Conservation (phyloP, 2,113 vertebrate species). For the Mionectes macconnelli region DNA sequence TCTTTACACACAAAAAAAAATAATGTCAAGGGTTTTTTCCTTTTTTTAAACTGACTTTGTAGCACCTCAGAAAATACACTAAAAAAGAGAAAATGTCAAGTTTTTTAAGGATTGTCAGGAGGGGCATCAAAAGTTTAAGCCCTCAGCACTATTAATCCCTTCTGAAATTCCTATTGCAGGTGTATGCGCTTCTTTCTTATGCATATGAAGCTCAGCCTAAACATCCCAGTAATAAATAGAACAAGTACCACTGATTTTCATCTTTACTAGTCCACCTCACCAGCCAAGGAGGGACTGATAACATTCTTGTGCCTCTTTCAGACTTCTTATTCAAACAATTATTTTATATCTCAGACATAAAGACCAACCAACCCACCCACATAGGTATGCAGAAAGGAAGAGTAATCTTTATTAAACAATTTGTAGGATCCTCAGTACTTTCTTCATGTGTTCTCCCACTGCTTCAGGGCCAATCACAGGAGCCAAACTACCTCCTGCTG, state of each 20-base stretch:
- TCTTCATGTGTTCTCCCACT: background rate
- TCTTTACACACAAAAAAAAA: background rate
- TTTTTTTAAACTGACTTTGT: background rate
- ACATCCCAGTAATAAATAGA: background rate
- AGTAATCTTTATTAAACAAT: background rate
- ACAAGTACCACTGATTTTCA: background rate
- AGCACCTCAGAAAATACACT: background rate
- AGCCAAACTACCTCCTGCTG: background rate
- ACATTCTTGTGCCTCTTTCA: background rate
- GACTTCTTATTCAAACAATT: background rate
- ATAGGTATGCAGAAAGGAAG: background rate
- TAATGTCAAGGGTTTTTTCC: background rate
- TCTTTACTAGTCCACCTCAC: background rate
- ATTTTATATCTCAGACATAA: background rate
- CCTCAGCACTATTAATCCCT: background rate
- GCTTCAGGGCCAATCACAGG: background rate
- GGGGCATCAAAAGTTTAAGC: background rate
- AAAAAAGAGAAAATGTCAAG: background rate
- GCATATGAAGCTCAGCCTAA: background rate
- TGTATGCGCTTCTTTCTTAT: background rate
- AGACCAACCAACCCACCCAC: background rate
- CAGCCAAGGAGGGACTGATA: background rate
- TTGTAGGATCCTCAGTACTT: background rate
- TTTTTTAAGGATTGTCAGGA: background rate
- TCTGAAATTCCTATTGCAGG: background rate